Conservation (phyloP, 2,888 invertebrate species). For the Cancer borealis region DNA sequence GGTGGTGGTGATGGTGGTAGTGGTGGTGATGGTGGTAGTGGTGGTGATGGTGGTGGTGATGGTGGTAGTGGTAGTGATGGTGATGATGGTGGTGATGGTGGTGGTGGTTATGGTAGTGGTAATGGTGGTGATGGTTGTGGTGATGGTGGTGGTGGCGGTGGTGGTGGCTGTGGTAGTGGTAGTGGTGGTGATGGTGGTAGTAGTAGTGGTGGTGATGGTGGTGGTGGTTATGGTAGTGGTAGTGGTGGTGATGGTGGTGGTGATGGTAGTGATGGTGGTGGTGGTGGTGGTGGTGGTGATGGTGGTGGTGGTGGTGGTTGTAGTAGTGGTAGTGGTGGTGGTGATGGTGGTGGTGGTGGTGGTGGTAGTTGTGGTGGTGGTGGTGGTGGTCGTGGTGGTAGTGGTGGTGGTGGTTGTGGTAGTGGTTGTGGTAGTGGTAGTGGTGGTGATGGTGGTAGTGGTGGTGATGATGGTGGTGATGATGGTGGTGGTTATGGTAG, state of each 20-base stretch:
- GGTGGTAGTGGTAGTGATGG: not conserved
- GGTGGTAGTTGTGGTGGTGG: too few relatives aligned
- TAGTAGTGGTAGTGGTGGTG: too few relatives aligned
- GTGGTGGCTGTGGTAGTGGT: too few relatives aligned
- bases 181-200: slow-evolving; percentile 36
- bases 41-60: too few relatives aligned
- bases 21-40: slow-evolving; percentile 36
- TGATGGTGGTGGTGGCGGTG: too few relatives aligned
- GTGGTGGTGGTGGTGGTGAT: slow-evolving; percentile 1
- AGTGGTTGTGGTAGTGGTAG: slow-evolving; percentile 3
- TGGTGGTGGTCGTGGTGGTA: too few relatives aligned
- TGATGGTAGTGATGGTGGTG: not conserved
- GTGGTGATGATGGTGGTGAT: not conserved
- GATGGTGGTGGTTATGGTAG: not conserved
- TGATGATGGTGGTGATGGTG: not conserved
- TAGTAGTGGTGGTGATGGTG: slow-evolving; percentile 17
- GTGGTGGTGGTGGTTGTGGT: too few relatives aligned
- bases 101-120: not conserved
- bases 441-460: slow-evolving; percentile 14
- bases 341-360: not conserved
- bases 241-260: not conserved
- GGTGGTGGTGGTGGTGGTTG: too few relatives aligned
- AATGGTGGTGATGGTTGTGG: not conserved
- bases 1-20: slow-evolving; percentile 15
- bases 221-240: slow-evolving; percentile 17